A percentile compares a stretch with the other conserved stretches of the same genome.
These are phyloP conservation scores for Pseudotriccus pelzelni DNA, from an alignment of 2,797 vertebrate genomes.

Conservation along the genomic window DNA sequence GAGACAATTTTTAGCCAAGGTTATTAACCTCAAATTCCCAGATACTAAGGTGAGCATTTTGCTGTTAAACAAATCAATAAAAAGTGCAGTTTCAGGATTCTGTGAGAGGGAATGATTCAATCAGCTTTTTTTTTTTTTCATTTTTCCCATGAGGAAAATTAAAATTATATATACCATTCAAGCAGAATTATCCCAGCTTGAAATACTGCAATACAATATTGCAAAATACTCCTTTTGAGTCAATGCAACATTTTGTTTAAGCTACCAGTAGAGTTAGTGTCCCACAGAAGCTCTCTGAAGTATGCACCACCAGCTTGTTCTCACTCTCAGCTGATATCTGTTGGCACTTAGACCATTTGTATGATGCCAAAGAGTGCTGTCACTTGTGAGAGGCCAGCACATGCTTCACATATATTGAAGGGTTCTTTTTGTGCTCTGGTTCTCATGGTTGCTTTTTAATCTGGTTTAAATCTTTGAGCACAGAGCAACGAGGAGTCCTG, in stretches of 20 bases:
- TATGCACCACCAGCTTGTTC: not conserved
- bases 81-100: not conserved
- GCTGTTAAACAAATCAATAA: not conserved
- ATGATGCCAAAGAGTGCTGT: not conserved
- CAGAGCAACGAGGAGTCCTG: not conserved
- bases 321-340: rapidly evolving
- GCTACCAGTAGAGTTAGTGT: not conserved
- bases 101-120: not conserved
- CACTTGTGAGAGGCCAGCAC: not conserved
- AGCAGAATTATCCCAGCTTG: not conserved
- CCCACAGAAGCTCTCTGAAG: not conserved
- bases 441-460: slow-evolving; percentile 11
- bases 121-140: not conserved
- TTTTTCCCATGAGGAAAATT: not conserved
- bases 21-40: not conserved
- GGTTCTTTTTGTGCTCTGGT: not conserved
- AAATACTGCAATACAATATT: not conserved
- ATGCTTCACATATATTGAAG: not conserved
- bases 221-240: not conserved
- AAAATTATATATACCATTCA: not conserved
- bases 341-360: not conserved
- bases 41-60: not conserved
- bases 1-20: not conserved
- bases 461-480: not conserved
- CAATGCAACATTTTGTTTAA: not conserved